Percentiles rank a stretch among this genome's conserved stretches.
phyloP scores from a whole-genome alignment of 2,888 invertebrate genomes.

The Platerodrilus igneus region DNA sequence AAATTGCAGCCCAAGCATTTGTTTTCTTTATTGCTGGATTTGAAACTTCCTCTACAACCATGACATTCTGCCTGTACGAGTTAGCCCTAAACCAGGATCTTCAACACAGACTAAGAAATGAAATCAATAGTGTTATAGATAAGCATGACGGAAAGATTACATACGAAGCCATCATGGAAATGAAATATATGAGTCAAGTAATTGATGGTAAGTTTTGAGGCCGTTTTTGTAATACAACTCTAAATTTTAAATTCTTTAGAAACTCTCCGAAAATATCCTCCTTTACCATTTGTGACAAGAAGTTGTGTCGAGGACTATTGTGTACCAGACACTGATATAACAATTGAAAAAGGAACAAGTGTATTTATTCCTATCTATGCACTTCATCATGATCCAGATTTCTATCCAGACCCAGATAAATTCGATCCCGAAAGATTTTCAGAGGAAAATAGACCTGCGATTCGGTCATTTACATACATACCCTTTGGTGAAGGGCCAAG shows the following conservation, averaged over 20 bases:
- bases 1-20: constrained; percentile 31
- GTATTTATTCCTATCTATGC: constrained; percentile 10
- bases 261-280: constrained; percentile 18
- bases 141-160: constrained; percentile 44
- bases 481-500: constrained; percentile 57
- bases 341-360: constrained; percentile 8
- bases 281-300: constrained; percentile 10
- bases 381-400: constrained; percentile 13
- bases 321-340: constrained; percentile 10
- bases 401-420: constrained; percentile 14
- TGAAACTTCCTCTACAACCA: constrained; percentile 42
- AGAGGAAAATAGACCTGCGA: constrained; percentile 49
- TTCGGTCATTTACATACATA: constrained; percentile 53
- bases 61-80: constrained; percentile 51
- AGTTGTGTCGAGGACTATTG: constrained; percentile 8
- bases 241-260: constrained; percentile 26
- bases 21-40: constrained; percentile 40
- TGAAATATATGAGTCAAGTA: constrained; percentile 50
- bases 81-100: constrained; percentile 47
- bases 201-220: constrained; percentile 38
- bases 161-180: constrained; percentile 48
- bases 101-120: constrained; percentile 46
- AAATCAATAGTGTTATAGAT: constrained; percentile 43
- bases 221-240: too few species aligned
- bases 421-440: constrained; percentile 46